Evolutionary conservation across 2,113 vertebrate species (phyloP).

Genomic region (Boleophthalmus pectinirostris): DNA sequence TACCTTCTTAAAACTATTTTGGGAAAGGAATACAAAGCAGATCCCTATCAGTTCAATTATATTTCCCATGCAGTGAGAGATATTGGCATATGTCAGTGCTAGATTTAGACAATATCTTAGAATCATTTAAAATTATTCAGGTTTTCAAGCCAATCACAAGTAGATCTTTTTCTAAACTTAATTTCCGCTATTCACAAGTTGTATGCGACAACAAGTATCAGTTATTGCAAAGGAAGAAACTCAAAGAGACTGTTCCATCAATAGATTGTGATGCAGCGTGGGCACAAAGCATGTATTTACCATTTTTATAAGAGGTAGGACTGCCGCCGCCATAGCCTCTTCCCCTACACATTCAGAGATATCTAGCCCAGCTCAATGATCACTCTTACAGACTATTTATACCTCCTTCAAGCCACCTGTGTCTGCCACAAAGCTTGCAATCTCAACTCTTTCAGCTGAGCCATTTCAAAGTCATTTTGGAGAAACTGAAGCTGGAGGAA

Average conservation of each 20-base stretch:
- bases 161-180: background rate
- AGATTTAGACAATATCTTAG: background rate
- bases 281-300: slow-evolving; percentile 2
- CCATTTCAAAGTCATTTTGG: slow-evolving; percentile 34
- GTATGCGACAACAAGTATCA: slow-evolving; percentile 1
- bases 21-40: background rate
- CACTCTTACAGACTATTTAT: slow-evolving; percentile 45
- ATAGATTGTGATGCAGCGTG: background rate
- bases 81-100: background rate
- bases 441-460: slow-evolving; percentile 32
- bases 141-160: slow-evolving; percentile 2
- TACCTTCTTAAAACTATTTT: background rate
- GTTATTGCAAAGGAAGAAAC: background rate
- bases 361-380: slow-evolving; percentile 46
- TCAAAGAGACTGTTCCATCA: background rate
- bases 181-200: background rate
- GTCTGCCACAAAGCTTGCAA: slow-evolving; percentile 50
- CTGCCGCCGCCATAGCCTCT: background rate
- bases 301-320: slow-evolving; percentile 8
- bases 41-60: background rate
- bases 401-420: slow-evolving; percentile 58
- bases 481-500: slow-evolving; percentile 44
- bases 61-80: background rate
- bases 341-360: slow-evolving; percentile 2
- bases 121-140: background rate